Evolutionary conservation across 2,113 vertebrate species (phyloP).

Genomic region (Cisticola juncidis): DNA sequence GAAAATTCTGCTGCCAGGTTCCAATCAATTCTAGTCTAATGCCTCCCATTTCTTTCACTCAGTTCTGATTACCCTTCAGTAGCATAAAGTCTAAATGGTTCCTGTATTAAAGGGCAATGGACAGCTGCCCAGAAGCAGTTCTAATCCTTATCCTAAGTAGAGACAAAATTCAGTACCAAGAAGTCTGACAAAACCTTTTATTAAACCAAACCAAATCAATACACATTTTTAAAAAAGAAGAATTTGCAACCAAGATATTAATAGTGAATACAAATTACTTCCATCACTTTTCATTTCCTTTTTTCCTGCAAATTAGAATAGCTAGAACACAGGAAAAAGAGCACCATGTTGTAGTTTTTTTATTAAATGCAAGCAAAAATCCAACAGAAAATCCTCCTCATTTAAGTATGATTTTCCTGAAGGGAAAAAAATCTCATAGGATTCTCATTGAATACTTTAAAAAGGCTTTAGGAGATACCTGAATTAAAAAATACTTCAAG

Average conservation of each 20-base stretch:
- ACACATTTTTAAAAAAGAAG: background rate
- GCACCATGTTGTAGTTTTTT: background rate
- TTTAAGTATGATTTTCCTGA: background rate
- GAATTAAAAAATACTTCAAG: background rate
- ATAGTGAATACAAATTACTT: background rate
- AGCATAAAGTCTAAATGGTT: background rate
- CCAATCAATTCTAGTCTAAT: background rate
- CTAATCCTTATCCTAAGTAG: background rate
- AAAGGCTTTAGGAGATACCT: background rate
- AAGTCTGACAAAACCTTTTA: background rate
- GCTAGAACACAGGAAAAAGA: background rate
- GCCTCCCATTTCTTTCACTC: background rate
- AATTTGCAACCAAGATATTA: background rate
- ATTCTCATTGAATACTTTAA: background rate
- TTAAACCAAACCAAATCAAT: background rate
- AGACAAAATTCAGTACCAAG: background rate
- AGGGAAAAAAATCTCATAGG: background rate
- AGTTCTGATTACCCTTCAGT: background rate
- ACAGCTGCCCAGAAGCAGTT: background rate
- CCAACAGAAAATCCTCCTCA: background rate
- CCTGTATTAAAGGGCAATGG: background rate
- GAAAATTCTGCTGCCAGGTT: background rate
- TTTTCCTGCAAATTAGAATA: background rate
- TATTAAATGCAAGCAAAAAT: background rate
- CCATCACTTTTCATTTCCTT: background rate